Base-by-base conservation (phyloP, 1,140 invertebrate species). In the Caenorhabditis tropicalis region DNA sequence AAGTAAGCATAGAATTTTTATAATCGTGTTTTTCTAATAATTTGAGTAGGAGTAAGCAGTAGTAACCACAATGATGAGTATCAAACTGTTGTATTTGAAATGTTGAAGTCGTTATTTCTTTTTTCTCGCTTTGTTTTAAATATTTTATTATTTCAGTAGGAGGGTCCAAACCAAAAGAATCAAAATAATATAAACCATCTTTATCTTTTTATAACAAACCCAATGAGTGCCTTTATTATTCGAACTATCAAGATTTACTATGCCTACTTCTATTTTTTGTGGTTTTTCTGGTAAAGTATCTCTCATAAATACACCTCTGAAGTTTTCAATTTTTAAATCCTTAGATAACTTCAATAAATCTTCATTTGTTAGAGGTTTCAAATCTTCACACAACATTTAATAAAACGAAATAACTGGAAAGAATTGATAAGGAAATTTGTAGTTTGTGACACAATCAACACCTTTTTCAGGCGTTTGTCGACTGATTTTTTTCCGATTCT, bases 61-160 rank as follows among this genome's bases (percentile, higher is more conserved):
- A 86, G 80, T 86, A 85, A 3, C 83, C 81, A 85, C 81, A 85
- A 70, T 85, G 84, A 85, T 85, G 53, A 49, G 82, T 85, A 58
- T 53, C 36, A 48, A 85, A 86, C 15, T 86, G 43, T 86, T 86
- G 85, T 29, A 86, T 86, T 85, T 86, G 85, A 48, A 85, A 86
- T 33, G 85, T 86, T 0, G 85, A 86, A 39, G 79, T 31, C 53
- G 51, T 36, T 24, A 82, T 82, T 86, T 86, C 16, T 15, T 2
- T 27, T 5, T 7, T 15, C n/a, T n/a, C n/a, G 10, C 43, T 43
- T 21, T 39, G n/a, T 80, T 85, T 85, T 27, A 86, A 79, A 65
- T 86, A 86, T 70, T 86, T 86, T 86, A 21, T 15, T 43, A 86
- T 19, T 86, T 86, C 83, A 36, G 10, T 16, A 46, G 85, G 85